Evolutionary conservation across 2,888 invertebrate genomes (phyloP), one percentile per base, ranked within the genome.

Genomic region (Eudiplozoon nipponicum): DNA sequence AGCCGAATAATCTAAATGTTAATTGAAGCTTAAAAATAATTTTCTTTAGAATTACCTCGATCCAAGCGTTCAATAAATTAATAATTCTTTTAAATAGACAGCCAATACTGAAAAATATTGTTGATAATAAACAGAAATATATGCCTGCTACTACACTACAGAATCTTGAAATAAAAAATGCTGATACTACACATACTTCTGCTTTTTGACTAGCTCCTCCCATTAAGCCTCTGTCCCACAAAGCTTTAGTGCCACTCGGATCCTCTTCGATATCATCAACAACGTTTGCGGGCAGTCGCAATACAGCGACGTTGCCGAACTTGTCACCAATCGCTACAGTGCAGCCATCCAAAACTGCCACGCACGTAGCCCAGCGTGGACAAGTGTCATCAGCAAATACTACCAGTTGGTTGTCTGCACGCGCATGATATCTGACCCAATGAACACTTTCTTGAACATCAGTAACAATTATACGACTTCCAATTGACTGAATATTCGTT

Each of bases 241-340:
- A 63, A 1, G 86, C 78, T 57, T 86, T 84, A 52, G 81, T 84
- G 33, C 90, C 90, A 0, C 90, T 90, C 1, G 90, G 94, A 61
- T 98, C 94, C 60, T 98, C 94, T 56, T 94, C 90, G 1, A 94
- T 81, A 54, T 94, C 90, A 59, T 94, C 94, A 20, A 74, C 74
- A 1, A 81, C 73, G 42, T 77, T 76, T 39, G 72, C 69, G 0
- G 90, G 80, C 40, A 59, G 45, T 3, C 56, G 50, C 1, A 44
- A 22, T 41, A 94, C 70, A 42, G 75, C 69, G 47, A 98, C 67
- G 54, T 84, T 94, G 22, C 90, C 94, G 63, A 90, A 98, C 60
- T 94, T 94, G 58, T 94, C 94, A 4, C 81, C 76, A 44, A 76
- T 71, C 0, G 84, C 86, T 13, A 86, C 72, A 1, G 86, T 86